These are phyloP conservation scores for Enteromius treurensis DNA, from an alignment of 2,797 vertebrate genomes.

Conservation along the genomic window DNA sequence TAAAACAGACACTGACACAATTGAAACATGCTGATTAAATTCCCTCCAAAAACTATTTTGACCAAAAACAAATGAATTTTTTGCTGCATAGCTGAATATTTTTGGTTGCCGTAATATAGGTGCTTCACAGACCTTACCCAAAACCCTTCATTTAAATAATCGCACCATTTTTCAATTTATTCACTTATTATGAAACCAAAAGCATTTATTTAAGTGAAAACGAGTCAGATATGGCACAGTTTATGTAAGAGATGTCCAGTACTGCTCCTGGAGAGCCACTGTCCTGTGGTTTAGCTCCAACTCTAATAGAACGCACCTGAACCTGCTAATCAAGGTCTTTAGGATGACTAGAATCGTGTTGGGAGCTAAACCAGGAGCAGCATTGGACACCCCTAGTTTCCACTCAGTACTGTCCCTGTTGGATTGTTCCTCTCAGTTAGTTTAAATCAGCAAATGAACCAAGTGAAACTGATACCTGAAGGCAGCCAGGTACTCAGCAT, in stretches of 20 bases:
- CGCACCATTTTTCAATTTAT: no score
- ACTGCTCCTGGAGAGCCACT: background rate
- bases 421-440: background rate
- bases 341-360: background rate
- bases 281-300: background rate
- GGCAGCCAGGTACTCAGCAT: constrained; percentile 93
- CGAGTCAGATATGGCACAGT: background rate
- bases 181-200: background rate
- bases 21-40: background rate
- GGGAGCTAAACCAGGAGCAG: background rate
- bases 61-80: background rate
- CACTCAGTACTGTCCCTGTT: background rate
- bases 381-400: background rate
- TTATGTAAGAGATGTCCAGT: background rate
- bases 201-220: background rate
- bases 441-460: background rate
- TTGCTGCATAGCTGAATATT: background rate
- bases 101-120: background rate
- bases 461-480: constrained; percentile 82
- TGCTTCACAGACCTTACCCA: background rate
- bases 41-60: background rate
- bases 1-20: background rate
- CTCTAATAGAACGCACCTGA: background rate
- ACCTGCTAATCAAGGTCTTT: background rate
- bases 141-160: background rate